Percentiles rank a stretch among this genome's conserved stretches.
Evolutionary conservation across 2,113 vertebrate species (phyloP).

Genomic region (Bujurquina vittata): DNA sequence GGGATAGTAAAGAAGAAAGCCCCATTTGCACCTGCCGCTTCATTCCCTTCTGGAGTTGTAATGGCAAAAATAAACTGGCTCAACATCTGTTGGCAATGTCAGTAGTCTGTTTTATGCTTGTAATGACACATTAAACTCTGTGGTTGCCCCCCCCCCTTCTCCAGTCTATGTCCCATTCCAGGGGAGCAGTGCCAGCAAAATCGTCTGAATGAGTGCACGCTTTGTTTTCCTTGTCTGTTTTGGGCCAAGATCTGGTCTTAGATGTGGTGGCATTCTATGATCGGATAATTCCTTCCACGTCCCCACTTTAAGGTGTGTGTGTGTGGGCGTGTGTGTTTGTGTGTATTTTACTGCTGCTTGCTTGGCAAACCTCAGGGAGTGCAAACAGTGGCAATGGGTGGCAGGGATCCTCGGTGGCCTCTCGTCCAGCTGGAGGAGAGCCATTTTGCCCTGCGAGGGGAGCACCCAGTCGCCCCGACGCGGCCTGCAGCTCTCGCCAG

Average conservation of each 20-base stretch:
- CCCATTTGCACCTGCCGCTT: conserved; percentile 71
- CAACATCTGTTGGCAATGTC: conserved; percentile 79
- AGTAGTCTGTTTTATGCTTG: conserved; percentile 78
- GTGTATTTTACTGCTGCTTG: conserved; percentile 43
- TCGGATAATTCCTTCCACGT: conserved; percentile 77
- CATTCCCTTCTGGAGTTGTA: conserved; percentile 70
- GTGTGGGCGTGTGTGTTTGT: conserved; percentile 52
- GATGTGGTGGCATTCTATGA: conserved; percentile 77
- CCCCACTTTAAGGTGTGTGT: conserved; percentile 72
- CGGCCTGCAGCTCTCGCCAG: conserved; percentile 55
- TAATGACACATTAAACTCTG: conserved; percentile 82
- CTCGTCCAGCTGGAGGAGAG: conserved; percentile 76
- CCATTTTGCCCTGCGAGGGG: conserved; percentile 69
- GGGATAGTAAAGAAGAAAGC: conserved; percentile 50
- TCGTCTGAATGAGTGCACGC: conserved; percentile 73
- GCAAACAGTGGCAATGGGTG: conserved; percentile 72
- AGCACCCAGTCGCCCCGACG: conserved; percentile 70
- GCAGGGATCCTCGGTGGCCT: conserved; percentile 73
- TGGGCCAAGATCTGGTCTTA: conserved; percentile 75
- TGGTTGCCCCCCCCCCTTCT: conserved; percentile 56
- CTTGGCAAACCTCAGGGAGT: conserved; percentile 63
- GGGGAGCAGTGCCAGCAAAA: conserved; percentile 71
- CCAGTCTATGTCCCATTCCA: conserved; percentile 68
- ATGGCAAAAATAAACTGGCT: conserved; percentile 76
- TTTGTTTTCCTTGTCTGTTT: conserved; percentile 79